These are phyloP conservation scores for Hydrochoerus hydrochaeris DNA, from an alignment of 2,113 vertebrate species.

Conservation along the genomic window DNA sequence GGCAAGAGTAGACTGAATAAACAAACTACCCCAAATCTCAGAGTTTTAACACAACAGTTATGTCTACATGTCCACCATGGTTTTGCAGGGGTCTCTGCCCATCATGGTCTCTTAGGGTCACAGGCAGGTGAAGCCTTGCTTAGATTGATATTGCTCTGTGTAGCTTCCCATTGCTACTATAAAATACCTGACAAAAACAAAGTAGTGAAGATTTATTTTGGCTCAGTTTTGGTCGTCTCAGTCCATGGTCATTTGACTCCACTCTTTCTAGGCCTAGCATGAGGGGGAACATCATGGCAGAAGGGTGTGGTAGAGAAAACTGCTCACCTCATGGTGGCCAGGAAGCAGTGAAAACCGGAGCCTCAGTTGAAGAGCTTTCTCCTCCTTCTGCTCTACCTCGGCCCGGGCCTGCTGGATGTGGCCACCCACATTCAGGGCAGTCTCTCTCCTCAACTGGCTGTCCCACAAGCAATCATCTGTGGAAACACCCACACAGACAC, in stretches of 20 bases:
- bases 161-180: background rate
- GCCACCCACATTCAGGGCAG: background rate
- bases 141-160: background rate
- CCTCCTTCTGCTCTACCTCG: background rate
- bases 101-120: background rate
- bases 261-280: background rate
- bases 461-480: background rate
- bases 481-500: background rate
- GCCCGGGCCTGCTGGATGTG: background rate
- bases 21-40: background rate
- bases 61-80: background rate
- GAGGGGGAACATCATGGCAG: background rate
- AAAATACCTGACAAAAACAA: background rate
- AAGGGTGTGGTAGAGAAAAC: background rate
- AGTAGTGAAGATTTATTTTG: background rate
- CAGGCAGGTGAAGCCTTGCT: background rate
- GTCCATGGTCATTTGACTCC: background rate
- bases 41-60: background rate
- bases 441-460: background rate
- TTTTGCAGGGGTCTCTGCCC: background rate
- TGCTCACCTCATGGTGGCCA: background rate
- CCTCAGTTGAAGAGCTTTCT: background rate
- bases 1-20: background rate
- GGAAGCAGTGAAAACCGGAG: background rate
- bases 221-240: background rate